phyloP scores from a whole-genome alignment of 2,888 invertebrate genomes.

The Caenorhabditis sp. region DNA sequence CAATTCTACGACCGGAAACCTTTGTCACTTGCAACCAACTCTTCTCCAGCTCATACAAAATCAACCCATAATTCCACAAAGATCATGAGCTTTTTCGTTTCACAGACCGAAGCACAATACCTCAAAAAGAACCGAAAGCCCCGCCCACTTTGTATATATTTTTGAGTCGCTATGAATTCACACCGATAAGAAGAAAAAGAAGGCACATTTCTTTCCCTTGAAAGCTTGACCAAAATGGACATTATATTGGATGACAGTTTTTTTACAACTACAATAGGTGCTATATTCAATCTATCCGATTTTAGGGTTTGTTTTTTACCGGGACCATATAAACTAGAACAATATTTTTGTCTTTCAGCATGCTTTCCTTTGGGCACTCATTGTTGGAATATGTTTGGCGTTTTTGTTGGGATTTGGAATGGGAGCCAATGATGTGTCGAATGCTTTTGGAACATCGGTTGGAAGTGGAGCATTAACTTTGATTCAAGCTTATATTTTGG shows the following conservation, averaged over 20 bases:
- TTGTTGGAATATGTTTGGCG: constrained; percentile 90
- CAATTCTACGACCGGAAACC: too few species aligned
- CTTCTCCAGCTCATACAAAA: too few species aligned
- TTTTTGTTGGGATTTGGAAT: constrained; percentile 96
- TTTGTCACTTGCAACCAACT: too few species aligned
- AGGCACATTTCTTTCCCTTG: too few species aligned
- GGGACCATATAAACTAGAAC: too few species aligned
- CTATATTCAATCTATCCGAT: not conserved
- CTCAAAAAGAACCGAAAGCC: not conserved
- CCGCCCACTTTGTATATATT: not conserved
- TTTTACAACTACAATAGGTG: not conserved
- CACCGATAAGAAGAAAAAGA: not conserved
- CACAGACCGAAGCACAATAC: too few species aligned
- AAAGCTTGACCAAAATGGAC: not conserved
- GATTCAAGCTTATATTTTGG: constrained; percentile 89
- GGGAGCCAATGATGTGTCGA: constrained; percentile 97
- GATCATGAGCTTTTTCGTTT: too few species aligned
- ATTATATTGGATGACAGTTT: not conserved
- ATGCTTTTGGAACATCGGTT: constrained; percentile 85
- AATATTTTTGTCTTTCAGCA: constrained; percentile 34
- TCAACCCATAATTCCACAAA: too few species aligned
- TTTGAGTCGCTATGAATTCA: not conserved
- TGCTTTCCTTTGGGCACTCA: constrained; percentile 81
- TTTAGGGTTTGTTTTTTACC: constrained; percentile 1
- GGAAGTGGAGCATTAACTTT: constrained; percentile 46